These are phyloP conservation scores for Puma concolor DNA, from an alignment of 2,113 vertebrate species.

Conservation along the genomic window DNA sequence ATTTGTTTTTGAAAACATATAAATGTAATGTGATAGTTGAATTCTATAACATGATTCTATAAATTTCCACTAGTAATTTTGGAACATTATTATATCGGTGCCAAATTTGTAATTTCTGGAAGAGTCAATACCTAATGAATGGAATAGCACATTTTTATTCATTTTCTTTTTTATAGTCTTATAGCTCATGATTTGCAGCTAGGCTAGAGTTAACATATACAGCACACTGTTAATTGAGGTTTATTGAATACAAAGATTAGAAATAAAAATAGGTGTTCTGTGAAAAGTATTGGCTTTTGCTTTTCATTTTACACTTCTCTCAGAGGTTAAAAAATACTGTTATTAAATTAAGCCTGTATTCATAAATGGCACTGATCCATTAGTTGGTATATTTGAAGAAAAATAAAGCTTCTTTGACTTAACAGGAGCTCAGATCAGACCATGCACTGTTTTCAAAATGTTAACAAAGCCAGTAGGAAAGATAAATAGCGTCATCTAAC, in stretches of 20 bases:
- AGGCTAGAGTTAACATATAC: not conserved
- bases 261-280: not conserved
- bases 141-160: not conserved
- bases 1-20: constrained; percentile 10
- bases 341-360: not conserved
- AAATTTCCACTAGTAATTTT: not conserved
- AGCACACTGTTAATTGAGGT: not conserved
- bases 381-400: not conserved
- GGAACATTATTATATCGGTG: not conserved
- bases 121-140: not conserved
- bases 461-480: constrained; percentile 10
- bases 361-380: not conserved
- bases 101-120: constrained; percentile 34
- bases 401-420: constrained; percentile 26
- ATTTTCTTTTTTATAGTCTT: not conserved
- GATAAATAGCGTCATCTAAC: not conserved
- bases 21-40: not conserved
- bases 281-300: constrained; percentile 21
- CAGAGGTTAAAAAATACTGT: not conserved
- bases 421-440: not conserved
- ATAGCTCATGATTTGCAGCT: not conserved
- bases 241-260: constrained; percentile 44
- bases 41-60: not conserved
- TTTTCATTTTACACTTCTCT: not conserved
- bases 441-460: not conserved